Percentiles rank a stretch among this genome's conserved stretches.
phyloP scores from a whole-genome alignment of 2,797 vertebrate species.

The Peromyscus attwateri region DNA sequence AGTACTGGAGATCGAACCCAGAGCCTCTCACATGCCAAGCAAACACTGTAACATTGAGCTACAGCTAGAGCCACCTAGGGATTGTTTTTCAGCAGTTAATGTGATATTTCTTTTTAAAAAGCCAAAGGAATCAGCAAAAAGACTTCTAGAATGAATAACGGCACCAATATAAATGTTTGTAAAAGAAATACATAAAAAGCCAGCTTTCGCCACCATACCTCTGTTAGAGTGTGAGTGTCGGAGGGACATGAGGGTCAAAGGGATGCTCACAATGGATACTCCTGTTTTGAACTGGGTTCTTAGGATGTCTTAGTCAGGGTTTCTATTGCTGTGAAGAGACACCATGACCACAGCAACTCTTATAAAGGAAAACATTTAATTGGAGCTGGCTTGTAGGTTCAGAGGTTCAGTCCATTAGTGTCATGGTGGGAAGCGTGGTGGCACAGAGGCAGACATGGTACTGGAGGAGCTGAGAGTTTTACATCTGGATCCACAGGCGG shows the following conservation, averaged over 20 bases:
- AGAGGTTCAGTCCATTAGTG: neutral
- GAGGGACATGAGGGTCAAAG: neutral
- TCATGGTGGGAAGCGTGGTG: neutral
- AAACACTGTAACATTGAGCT: neutral
- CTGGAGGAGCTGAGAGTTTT: neutral
- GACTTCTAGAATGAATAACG: neutral
- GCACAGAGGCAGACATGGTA: neutral
- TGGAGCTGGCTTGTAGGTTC: neutral
- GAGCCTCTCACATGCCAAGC: too few relatives aligned
- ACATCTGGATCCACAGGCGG: neutral
- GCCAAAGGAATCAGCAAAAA: constrained; percentile 23
- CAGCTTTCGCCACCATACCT: neutral
- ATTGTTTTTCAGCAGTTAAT: constrained; percentile 49
- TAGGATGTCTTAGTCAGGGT: neutral
- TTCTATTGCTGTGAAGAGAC: neutral
- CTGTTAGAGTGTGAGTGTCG: neutral
- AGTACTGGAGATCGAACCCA: neutral
- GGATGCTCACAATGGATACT: neutral
- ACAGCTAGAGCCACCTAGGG: neutral
- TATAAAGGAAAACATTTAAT: neutral
- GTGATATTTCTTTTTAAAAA: constrained; percentile 8
- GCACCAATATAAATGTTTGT: neutral
- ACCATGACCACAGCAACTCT: neutral
- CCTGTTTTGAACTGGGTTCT: neutral
- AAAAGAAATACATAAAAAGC: constrained; percentile 25